These are phyloP conservation scores for Pachyramphus minor DNA, from an alignment of 2,113 vertebrate species.

Conservation along the genomic window DNA sequence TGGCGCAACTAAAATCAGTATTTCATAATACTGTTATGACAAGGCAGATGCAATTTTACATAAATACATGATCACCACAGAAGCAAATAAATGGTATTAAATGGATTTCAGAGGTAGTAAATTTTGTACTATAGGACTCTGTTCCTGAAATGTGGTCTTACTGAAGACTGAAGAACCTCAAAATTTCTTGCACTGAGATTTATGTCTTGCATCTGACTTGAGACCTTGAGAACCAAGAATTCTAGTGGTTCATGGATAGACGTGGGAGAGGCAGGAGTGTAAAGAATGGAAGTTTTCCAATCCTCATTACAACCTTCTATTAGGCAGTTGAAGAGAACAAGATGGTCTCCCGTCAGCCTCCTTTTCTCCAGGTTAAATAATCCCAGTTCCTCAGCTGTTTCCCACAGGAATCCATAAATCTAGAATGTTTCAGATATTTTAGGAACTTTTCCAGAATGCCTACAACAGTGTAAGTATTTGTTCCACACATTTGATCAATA, in stretches of 20 bases:
- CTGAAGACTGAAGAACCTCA: not conserved
- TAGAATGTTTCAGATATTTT: not conserved
- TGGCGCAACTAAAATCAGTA: not conserved
- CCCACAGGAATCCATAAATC: accelerated
- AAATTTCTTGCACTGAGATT: not conserved
- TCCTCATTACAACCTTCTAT: too few relatives aligned
- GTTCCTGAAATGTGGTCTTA: not conserved
- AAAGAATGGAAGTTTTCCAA: not conserved
- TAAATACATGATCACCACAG: not conserved
- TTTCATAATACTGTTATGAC: not conserved
- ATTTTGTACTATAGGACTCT: not conserved
- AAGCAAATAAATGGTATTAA: not conserved
- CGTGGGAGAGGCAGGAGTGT: accelerated
- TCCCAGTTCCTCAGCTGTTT: too few relatives aligned
- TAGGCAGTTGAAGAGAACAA: too few relatives aligned
- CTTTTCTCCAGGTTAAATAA: too few relatives aligned
- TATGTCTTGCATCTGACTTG: not conserved
- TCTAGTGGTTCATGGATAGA: not conserved
- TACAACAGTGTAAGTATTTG: not conserved
- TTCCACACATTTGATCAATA: not conserved
- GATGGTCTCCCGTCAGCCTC: too few relatives aligned
- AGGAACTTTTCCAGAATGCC: not conserved
- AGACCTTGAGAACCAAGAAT: not conserved
- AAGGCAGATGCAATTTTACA: not conserved
- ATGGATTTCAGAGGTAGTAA: not conserved